These are phyloP conservation scores for Tiliqua scincoides DNA, from an alignment of 2,113 vertebrate species.

Conservation along the genomic window DNA sequence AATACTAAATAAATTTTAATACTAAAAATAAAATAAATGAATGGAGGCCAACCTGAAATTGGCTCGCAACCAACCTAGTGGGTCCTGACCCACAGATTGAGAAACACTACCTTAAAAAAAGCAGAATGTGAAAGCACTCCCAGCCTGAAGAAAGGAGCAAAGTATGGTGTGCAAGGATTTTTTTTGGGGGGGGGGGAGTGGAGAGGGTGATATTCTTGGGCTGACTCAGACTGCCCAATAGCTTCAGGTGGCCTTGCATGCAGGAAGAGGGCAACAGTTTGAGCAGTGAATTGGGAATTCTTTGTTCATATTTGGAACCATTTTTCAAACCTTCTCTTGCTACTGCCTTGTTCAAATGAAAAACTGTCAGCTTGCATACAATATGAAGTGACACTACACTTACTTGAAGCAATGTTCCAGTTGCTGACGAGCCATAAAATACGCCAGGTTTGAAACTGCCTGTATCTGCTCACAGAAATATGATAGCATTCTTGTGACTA, in stretches of 20 bases:
- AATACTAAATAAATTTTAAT: too few relatives aligned
- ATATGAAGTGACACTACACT: background rate
- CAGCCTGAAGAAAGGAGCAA: too few relatives aligned
- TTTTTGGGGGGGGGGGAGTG: too few relatives aligned
- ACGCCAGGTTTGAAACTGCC: background rate
- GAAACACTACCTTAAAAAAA: too few relatives aligned
- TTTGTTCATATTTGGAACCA: background rate
- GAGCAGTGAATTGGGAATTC: background rate
- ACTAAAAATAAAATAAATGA: too few relatives aligned
- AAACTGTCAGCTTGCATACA: background rate
- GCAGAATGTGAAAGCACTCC: too few relatives aligned
- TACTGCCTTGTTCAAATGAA: background rate
- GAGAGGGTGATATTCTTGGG: too few relatives aligned
- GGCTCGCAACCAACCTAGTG: too few relatives aligned
- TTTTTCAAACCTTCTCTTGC: background rate
- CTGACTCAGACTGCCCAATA: background rate
- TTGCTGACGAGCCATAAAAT: background rate
- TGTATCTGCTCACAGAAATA: background rate
- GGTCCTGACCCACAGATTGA: too few relatives aligned
- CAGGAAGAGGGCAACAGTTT: background rate
- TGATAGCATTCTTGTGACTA: background rate
- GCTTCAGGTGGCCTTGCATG: too few relatives aligned
- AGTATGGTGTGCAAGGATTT: too few relatives aligned
- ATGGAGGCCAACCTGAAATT: too few relatives aligned
- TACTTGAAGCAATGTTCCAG: background rate